Conservation (phyloP, 2,888 invertebrate species). For the Phaonia tiefii region DNA sequence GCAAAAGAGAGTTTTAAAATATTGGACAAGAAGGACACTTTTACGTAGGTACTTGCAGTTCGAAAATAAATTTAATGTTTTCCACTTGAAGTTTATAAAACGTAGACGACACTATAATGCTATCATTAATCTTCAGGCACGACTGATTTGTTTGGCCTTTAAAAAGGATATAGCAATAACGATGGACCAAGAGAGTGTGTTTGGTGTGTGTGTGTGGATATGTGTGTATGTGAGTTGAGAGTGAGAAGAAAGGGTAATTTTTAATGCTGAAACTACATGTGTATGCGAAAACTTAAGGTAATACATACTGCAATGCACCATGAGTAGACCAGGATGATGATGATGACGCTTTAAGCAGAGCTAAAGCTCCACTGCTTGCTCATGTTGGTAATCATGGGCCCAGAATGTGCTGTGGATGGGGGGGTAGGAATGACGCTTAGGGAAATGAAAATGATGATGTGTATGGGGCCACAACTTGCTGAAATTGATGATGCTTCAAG, state of each 20-base stretch:
- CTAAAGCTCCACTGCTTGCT: not conserved
- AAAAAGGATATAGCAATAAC: constrained; percentile 29
- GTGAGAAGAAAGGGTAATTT: constrained; percentile 60
- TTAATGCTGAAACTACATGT: constrained; percentile 59
- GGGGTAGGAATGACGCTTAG: not conserved
- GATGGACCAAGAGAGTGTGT: constrained; percentile 10
- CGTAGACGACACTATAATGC: constrained; percentile 78
- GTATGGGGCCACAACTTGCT: constrained; percentile 7
- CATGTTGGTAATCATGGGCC: constrained; percentile 34
- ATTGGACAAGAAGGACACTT: constrained; percentile 9
- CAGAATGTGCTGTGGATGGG: constrained; percentile 15
- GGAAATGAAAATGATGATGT: too few relatives aligned
- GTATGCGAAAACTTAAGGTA: constrained; percentile 64
- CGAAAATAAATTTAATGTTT: constrained; percentile 61
- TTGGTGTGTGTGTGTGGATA: constrained; percentile 43
- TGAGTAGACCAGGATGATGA: constrained; percentile 47
- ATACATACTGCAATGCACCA: constrained; percentile 66
- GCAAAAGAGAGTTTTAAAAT: not conserved
- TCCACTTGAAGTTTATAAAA: constrained; percentile 62
- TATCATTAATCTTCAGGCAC: constrained; percentile 79
- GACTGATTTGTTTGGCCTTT: constrained; percentile 79
- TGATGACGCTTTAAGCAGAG: constrained; percentile 27
- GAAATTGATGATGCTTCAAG: constrained; percentile 66
- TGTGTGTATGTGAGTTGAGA: constrained; percentile 21
- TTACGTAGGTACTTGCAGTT: constrained; percentile 35